Conservation (phyloP, 1,140 invertebrate genomes). For the Meloidogyne exigua region DNA sequence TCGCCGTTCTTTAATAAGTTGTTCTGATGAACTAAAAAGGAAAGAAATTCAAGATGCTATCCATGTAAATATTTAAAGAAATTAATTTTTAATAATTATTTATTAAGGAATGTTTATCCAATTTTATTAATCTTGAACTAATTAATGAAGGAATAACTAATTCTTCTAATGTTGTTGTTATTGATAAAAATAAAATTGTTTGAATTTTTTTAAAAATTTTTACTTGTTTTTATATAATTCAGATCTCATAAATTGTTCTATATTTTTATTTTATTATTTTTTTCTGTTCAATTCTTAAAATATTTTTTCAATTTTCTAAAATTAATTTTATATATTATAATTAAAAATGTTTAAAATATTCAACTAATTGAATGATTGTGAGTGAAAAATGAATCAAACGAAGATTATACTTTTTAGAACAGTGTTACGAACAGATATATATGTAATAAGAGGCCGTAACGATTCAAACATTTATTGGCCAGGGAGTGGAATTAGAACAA, state of each 20-base stretch:
- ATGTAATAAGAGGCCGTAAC: neutral
- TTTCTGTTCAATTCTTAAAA: neutral
- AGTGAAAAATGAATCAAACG: neutral
- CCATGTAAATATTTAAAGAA: neutral
- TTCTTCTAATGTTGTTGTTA: no score
- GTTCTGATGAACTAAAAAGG: conserved; percentile 7
- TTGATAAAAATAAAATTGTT: neutral
- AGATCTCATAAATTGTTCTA: neutral
- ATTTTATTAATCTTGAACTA: neutral
- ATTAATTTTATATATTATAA: no score
- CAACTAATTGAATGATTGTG: neutral
- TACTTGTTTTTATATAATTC: no score
- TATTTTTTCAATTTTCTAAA: neutral
- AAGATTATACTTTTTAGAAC: neutral
- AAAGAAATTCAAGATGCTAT: conserved; percentile 15
- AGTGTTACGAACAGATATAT: neutral
- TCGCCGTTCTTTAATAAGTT: conserved; percentile 19
- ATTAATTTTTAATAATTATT: neutral
- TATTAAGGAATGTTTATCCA: neutral
- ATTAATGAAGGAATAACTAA: neutral
- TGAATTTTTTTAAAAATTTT: no score
- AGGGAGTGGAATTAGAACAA: conserved; percentile 24
- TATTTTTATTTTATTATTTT: neutral
- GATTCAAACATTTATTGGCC: conserved; percentile 17
- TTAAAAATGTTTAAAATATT: no score